Percentiles rank a stretch among this genome's conserved stretches.
These are phyloP conservation scores for Ochotona princeps DNA, from an alignment of 2,113 vertebrate species.

Conservation along the genomic window DNA sequence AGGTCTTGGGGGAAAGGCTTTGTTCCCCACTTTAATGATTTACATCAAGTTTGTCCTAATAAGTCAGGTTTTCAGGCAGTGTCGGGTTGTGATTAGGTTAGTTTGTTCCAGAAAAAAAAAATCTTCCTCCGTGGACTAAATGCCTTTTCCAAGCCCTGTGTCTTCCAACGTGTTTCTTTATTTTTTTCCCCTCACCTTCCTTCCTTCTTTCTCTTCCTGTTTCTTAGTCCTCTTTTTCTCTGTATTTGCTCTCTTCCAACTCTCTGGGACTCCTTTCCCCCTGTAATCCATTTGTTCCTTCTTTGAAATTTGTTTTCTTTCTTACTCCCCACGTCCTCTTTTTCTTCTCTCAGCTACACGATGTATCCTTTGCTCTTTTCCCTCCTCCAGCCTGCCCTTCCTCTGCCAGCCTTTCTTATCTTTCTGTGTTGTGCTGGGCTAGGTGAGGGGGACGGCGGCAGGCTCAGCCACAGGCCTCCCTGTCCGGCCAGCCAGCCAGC, in stretches of 20 bases:
- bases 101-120: neutral
- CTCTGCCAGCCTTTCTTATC: neutral
- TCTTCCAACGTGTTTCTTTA: neutral
- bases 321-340: neutral
- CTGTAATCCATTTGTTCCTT: neutral
- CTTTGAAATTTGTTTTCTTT: neutral
- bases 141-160: constrained; percentile 7
- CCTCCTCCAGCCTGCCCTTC: neutral
- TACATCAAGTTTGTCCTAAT: constrained; percentile 35
- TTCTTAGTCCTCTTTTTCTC: neutral
- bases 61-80: constrained; percentile 34
- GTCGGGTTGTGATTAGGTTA: neutral
- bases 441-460: neutral
- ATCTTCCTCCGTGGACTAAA: neutral
- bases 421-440: neutral
- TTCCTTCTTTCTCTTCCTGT: too few species aligned
- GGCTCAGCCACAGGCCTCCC: neutral
- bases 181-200: neutral
- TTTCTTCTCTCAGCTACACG: constrained; percentile 2
- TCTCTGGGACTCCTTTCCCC: neutral
- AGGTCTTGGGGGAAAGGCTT: neutral
- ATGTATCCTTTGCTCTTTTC: neutral
- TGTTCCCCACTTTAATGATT: constrained; percentile 61
- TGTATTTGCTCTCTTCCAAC: neutral
- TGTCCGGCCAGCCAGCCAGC: neutral